phyloP scores from a whole-genome alignment of 2,888 invertebrate species.

The Epirrita christyi region DNA sequence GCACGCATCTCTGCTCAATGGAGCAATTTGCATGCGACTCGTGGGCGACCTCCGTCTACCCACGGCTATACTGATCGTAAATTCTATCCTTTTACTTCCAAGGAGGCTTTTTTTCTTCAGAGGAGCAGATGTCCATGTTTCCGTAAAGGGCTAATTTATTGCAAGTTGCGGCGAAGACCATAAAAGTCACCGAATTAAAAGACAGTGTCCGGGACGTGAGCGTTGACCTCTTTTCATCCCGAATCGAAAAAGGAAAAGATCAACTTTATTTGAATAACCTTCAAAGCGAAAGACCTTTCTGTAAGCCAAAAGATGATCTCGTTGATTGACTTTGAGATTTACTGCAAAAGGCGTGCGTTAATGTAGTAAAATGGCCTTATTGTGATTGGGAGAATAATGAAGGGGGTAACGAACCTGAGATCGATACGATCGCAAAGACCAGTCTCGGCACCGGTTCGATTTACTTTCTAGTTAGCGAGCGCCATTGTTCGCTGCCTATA shows the following conservation, averaged over 20 bases:
- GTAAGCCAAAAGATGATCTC: conserved; percentile 36
- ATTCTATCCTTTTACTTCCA: conserved; percentile 81
- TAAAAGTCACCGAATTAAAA: conserved; percentile 75
- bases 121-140: conserved; percentile 80
- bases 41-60: conserved; percentile 77
- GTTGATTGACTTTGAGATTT: conserved; percentile 40
- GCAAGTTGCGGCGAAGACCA: conserved; percentile 70
- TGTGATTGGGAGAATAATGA: conserved; percentile 74
- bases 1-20: conserved; percentile 68
- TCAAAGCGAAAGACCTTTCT: conserved; percentile 32
- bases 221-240: conserved; percentile 59
- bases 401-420: conserved; percentile 68
- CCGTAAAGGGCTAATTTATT: conserved; percentile 79
- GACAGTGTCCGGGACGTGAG: conserved; percentile 61
- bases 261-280: conserved; percentile 42
- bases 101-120: conserved; percentile 69
- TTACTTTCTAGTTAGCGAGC: conserved; percentile 76
- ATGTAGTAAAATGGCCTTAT: conserved; percentile 59
- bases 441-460: conserved; percentile 67
- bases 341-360: conserved; percentile 39
- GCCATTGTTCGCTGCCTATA: conserved; percentile 72
- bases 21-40: conserved; percentile 81
- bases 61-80: conserved; percentile 80
- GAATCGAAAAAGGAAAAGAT: conserved; percentile 37
- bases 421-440: conserved; percentile 75